Evolutionary conservation across 2,797 vertebrate species (phyloP), one percentile per base, ranked within the genome.

Genomic region (Cynodonichthys magdalenae): DNA sequence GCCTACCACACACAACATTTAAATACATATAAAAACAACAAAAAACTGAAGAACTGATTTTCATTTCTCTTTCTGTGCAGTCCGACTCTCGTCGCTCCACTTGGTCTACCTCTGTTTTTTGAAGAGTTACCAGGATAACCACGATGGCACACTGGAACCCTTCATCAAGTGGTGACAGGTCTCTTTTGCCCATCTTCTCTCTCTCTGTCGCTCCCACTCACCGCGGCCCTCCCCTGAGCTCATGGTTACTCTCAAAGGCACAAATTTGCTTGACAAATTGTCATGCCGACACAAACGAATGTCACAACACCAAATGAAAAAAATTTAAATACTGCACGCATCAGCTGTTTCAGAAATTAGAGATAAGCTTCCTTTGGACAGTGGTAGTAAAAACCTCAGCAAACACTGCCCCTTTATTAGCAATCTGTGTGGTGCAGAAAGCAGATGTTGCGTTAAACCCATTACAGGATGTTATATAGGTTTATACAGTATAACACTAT

Each of bases 371-470:
- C 75, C 75, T 77, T 77, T 89, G 79, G 69, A 75, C 60, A 49
- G 47, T 71, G 72, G 69, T 69, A 14, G 62, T 62, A 82, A 84
- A 48, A 88, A 85, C 85, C 77, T 57, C 74, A 71, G 67, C 3
- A 14, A 90, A 82, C 77, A 88, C 77, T 76, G 68, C 77, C 80
- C 76, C 74, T 87, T 90, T 89, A 91, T 90, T 88, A 88, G 77
- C 79, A 86, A 86, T 90, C 83, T 88, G 87, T 62, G 66, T 64
- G 47, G 77, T 57, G 78, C 82, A 81, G 77, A 63, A 71, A 76
- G 66, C 76, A 79, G 80, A 80, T 48, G 54, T 66, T 63, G 67
- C 46, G 81, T 62, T 85, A 88, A 91, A 82, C 87, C 86, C 83
- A 86, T 87, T 89, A 85, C 77, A 76, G 67, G 75, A 85, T 81